These are phyloP conservation scores for Lasioglossum malachurum DNA, from an alignment of 2,888 invertebrate genomes.

Conservation along the genomic window DNA sequence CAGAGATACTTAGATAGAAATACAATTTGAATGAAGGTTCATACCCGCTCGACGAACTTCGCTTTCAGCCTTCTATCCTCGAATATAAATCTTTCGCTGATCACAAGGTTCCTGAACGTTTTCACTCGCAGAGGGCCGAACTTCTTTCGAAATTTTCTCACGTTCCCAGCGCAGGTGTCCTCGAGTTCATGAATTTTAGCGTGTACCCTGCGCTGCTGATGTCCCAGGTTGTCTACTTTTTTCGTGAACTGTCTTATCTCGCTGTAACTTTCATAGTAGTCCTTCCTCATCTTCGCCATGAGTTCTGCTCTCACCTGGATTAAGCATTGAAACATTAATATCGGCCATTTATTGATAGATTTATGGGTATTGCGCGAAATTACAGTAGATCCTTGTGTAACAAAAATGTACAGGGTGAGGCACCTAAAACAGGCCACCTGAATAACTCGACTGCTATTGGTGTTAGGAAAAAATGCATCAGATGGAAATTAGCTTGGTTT, in stretches of 20 bases:
- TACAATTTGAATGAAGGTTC: neutral
- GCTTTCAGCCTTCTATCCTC: constrained; percentile 65
- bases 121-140: constrained; percentile 68
- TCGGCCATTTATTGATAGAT: neutral
- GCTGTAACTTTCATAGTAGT: constrained; percentile 69
- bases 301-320: constrained; percentile 65
- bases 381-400: too few relatives aligned
- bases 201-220: constrained; percentile 68
- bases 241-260: constrained; percentile 68
- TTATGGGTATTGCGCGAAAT: too few relatives aligned
- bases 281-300: constrained; percentile 66
- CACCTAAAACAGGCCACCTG: too few relatives aligned
- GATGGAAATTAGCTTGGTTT: too few relatives aligned
- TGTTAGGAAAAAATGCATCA: too few relatives aligned
- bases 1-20: neutral
- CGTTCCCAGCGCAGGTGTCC: constrained; percentile 43
- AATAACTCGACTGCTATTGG: too few relatives aligned
- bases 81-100: constrained; percentile 71
- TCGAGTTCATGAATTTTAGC: constrained; percentile 70
- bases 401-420: too few relatives aligned
- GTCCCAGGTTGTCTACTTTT: constrained; percentile 69
- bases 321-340: neutral
- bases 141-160: constrained; percentile 66
- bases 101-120: constrained; percentile 71
- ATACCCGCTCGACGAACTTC: constrained; percentile 70